Evolutionary conservation across 2,113 vertebrate species (phyloP), one percentile per base, ranked within the genome.

Genomic region (Herpetotheres cachinnans): DNA sequence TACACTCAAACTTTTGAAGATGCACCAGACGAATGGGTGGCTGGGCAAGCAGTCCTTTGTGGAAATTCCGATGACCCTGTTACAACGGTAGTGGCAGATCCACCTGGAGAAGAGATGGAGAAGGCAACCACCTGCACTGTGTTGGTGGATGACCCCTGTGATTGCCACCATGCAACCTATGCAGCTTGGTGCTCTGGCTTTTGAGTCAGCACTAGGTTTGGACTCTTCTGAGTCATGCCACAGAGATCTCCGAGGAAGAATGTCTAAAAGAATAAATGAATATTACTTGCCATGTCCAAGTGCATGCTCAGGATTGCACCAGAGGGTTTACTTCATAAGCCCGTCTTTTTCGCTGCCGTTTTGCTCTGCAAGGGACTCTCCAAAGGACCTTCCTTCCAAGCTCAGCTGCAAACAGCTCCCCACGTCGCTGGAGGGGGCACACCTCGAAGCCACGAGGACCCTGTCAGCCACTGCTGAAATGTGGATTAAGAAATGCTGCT

Each of bases 361-460:
- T 69, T 27, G 4, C 20, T 81, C 47, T 34, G 7, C 30, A 36
- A 84, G 11, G 42, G 40, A 13, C 32, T 66, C 44, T 56, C 13
- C 71, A 16, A 52, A 77, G 32, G 20, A 58, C 7, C 8, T 3
- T 46, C 34, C 38, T 50, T 70, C 32, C 59, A 81, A 83, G 55
- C 29, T n/a, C 63, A 52, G 26, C 36, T 86, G 72, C 55, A 66
- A 74, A 30, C 13, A 30, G 5, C 29, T 83, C 50, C 29, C 38
- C 42, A n/a, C 20, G 47, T 87, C 88, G 47, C 56, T 79, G 85
- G 40, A 72, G 11, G 34, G 12, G 24, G 34, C n/a, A 21, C 32
- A 36, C 44, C 84, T 93, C 1, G 0, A 78, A 84, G 72, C 20
- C 2, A 0, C 0, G 1, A 61, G 32, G n/a, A 80, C 56, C 11